A percentile compares a stretch with the other conserved stretches of the same genome.
Evolutionary conservation across 2,888 invertebrate species (phyloP).

Genomic region (Pammene aurita): DNA sequence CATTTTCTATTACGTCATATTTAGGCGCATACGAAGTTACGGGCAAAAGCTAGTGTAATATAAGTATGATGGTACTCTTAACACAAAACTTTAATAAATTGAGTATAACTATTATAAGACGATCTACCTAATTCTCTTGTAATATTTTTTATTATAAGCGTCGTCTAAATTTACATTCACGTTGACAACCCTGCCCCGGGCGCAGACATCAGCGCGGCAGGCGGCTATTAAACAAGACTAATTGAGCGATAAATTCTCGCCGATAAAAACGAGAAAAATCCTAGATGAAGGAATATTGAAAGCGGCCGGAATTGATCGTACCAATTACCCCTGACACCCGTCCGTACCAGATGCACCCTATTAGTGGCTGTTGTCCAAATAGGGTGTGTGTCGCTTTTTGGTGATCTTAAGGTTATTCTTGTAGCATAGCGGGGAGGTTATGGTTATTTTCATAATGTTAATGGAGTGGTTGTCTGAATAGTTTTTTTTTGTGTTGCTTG

Average conservation of each 20-base stretch:
- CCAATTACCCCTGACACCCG: conserved; percentile 77
- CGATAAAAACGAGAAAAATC: conserved; percentile 75
- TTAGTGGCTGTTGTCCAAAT: conserved; percentile 46
- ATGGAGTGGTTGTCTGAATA: too few relatives aligned
- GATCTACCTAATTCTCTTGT: too few relatives aligned
- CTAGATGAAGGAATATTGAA: conserved; percentile 80
- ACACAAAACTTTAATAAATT: too few relatives aligned
- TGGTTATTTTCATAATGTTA: background rate
- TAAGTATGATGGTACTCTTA: too few relatives aligned
- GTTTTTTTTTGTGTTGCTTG: too few relatives aligned
- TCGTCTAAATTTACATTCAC: background rate
- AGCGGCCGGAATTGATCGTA: conserved; percentile 82
- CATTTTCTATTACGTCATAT: too few relatives aligned
- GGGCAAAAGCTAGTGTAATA: too few relatives aligned
- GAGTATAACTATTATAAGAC: too few relatives aligned
- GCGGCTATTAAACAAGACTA: conserved; percentile 84
- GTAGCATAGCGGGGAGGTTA: background rate
- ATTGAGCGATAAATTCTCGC: conserved; percentile 84
- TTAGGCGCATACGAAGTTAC: too few relatives aligned
- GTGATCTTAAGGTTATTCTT: conserved; percentile 6
- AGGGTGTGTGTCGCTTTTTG: conserved; percentile 13
- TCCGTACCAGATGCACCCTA: conserved; percentile 72
- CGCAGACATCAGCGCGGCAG: conserved; percentile 83
- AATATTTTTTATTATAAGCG: background rate
- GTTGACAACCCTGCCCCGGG: conserved; percentile 74